These are phyloP conservation scores for Antitype chi DNA, from an alignment of 2,888 invertebrate genomes.

Conservation along the genomic window DNA sequence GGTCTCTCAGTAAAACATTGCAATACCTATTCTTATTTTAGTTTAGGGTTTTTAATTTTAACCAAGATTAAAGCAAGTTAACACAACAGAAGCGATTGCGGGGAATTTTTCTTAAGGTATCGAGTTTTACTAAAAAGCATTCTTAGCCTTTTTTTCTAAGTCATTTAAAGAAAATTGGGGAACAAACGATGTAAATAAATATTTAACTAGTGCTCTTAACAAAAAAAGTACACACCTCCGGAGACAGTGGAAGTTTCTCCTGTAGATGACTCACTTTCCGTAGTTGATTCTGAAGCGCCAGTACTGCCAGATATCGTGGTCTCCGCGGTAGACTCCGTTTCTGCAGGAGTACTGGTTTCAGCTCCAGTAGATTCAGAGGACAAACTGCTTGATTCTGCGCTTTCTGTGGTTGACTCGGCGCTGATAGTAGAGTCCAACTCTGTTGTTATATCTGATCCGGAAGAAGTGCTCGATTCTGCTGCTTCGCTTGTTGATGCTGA, in stretches of 20 bases:
- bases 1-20: too few relatives aligned
- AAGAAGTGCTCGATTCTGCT: slow-evolving; percentile 33
- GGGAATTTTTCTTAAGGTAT: not conserved
- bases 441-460: slow-evolving; percentile 24
- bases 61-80: not conserved
- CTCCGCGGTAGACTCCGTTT: slow-evolving; percentile 10
- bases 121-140: not conserved
- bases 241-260: slow-evolving; percentile 32
- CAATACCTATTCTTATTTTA: too few relatives aligned
- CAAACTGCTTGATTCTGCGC: slow-evolving; percentile 11
- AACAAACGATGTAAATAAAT: too few relatives aligned
- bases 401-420: slow-evolving; percentile 20
- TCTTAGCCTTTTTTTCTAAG: not conserved
- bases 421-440: slow-evolving; percentile 25
- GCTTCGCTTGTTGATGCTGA: slow-evolving; percentile 24
- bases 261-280: slow-evolving; percentile 50
- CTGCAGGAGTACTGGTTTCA: slow-evolving; percentile 22
- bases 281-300: slow-evolving; percentile 36
- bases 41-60: fast-evolving
- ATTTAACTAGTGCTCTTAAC: not conserved
- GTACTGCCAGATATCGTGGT: slow-evolving; percentile 12
- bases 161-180: not conserved
- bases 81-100: not conserved
- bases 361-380: slow-evolving; percentile 20
- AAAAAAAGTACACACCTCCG: slow-evolving; percentile 21